phyloP scores from a whole-genome alignment of 2,888 invertebrate species.

The Tenthredo scrophulariae region DNA sequence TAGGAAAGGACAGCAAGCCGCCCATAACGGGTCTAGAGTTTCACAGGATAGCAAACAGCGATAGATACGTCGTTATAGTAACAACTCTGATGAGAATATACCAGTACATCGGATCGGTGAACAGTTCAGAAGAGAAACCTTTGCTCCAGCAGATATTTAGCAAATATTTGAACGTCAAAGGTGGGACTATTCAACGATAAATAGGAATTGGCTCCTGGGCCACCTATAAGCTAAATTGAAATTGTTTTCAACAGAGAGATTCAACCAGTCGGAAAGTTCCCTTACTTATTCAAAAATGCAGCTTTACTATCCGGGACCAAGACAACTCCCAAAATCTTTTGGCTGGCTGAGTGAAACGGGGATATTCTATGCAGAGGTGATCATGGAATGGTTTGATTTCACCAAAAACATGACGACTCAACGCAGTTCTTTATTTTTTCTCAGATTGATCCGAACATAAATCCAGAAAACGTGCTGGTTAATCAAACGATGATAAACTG shows the following conservation, averaged over 20 bases:
- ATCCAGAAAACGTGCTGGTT: constrained; percentile 74
- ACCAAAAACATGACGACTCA: background rate
- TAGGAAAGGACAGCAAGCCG: constrained; percentile 88
- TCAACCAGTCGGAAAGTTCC: constrained; percentile 86
- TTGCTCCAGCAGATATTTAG: constrained; percentile 90
- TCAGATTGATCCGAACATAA: constrained; percentile 72
- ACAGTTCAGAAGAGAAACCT: constrained; percentile 88
- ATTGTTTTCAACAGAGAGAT: constrained; percentile 77
- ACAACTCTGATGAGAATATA: constrained; percentile 92
- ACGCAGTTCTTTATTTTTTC: constrained; percentile 49
- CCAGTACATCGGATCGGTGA: constrained; percentile 89
- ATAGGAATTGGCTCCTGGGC: background rate
- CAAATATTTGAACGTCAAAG: constrained; percentile 86
- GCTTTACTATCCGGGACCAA: constrained; percentile 86
- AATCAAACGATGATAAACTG: constrained; percentile 73
- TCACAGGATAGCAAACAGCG: constrained; percentile 85
- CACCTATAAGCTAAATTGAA: too few species aligned
- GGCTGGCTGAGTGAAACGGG: constrained; percentile 94
- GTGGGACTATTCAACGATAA: constrained; percentile 72
- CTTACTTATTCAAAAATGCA: constrained; percentile 89
- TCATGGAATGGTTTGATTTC: constrained; percentile 55
- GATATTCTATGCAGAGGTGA: constrained; percentile 89
- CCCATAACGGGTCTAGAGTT: constrained; percentile 94
- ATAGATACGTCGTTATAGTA: constrained; percentile 90
- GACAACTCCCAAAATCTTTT: constrained; percentile 87